Base-by-base conservation (phyloP, 2,888 invertebrate species). In the Patella pellucida region DNA sequence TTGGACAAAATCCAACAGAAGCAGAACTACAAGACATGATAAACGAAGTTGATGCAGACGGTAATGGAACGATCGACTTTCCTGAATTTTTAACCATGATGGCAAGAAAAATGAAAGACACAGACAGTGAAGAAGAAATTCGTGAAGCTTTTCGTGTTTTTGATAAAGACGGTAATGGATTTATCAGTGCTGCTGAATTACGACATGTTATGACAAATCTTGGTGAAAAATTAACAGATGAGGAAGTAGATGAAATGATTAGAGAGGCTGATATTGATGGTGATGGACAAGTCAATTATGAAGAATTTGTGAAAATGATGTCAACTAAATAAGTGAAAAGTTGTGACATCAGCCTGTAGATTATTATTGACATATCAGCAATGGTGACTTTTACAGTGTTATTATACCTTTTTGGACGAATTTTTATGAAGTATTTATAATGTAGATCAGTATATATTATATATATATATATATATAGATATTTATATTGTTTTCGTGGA, bases 71-170 rank as follows among this genome's bases (percentile, higher is more conserved):
- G 92, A 98, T 99, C 93, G 98, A 98, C 93, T 99, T 99, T 93
- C 97, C 98, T 89, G 98, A 99, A 93, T 98, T 99, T 94, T 94
- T 99, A 91, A 98, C 98, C 92, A 98, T 99, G 98, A 99, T 99
- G 98, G 98, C 98, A 91, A 95, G 98, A 91, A 99, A 98, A 94
- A 98, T 98, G 98, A 98, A 98, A 93, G 98, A 98, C 93, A 98
- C 98, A 85, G 98, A 99, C 93, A 89, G 97, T 92, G 98, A 98
- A 94, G 98, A 98, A 92, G 98, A 99, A 93, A 98, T 98, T 92
- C 95, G 98, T 92, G 79, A 79, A 56, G 80, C 82, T 73, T 82
- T 82, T 79, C 79, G 77, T 75, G 77, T 82, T 76, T 82, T 82
- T 72, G 82, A 82, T 76, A 80, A 82, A 72, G 78, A 82, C 77